phyloP scores from a whole-genome alignment of 2,113 vertebrate species.

The Petrocephalus zakoni region DNA sequence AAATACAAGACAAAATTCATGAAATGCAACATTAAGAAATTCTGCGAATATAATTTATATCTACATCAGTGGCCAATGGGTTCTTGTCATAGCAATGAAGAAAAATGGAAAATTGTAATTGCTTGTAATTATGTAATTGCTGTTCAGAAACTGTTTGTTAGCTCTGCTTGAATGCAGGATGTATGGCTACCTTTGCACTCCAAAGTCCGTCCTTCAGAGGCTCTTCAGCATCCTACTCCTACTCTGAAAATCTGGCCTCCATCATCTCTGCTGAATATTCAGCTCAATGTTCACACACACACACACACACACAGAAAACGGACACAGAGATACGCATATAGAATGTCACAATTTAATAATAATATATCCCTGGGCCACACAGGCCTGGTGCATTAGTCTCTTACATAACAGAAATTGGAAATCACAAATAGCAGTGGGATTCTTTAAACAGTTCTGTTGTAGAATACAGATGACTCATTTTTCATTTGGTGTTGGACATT shows the following conservation, averaged over 20 bases:
- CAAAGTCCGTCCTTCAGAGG: background rate
- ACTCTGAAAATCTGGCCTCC: background rate
- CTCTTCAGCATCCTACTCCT: background rate
- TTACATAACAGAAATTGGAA: background rate
- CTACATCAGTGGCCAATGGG: background rate
- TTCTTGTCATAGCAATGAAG: background rate
- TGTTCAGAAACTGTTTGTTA: background rate
- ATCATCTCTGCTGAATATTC: background rate
- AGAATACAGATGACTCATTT: background rate
- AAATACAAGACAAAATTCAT: background rate
- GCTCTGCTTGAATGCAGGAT: background rate
- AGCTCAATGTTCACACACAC: background rate
- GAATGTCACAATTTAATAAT: background rate
- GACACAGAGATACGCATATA: background rate
- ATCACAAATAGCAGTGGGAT: background rate
- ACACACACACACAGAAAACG: background rate
- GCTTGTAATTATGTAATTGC: background rate
- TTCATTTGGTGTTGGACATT: background rate
- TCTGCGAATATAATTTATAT: background rate
- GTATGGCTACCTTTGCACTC: background rate
- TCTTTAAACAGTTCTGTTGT: conserved; percentile 7
- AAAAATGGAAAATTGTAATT: background rate
- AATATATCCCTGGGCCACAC: background rate
- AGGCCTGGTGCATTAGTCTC: background rate
- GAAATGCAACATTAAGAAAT: background rate